These are phyloP conservation scores for Lobophora halterata DNA, from an alignment of 2,888 invertebrate species.

Conservation along the genomic window DNA sequence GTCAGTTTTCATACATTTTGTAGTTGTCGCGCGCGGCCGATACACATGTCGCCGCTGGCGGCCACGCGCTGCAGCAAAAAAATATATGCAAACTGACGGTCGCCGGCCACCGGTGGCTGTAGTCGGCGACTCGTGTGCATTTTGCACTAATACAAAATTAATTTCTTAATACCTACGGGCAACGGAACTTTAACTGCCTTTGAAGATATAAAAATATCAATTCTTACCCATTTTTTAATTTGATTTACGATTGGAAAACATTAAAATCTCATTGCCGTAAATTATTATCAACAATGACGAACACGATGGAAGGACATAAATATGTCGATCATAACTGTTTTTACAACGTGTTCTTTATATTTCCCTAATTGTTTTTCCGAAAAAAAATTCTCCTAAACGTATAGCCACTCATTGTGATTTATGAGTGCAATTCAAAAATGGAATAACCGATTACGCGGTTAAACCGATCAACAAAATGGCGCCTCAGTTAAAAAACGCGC, in stretches of 20 bases:
- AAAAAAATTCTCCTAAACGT: constrained; percentile 18
- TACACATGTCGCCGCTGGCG: too few relatives aligned
- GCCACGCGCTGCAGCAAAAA: too few relatives aligned
- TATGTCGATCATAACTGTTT: constrained; percentile 46
- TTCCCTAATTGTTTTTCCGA: constrained; percentile 14
- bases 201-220: constrained; percentile 34
- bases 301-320: constrained; percentile 49
- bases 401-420: constrained; percentile 34
- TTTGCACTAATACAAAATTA: not conserved
- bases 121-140: constrained; percentile 43
- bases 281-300: constrained; percentile 52
- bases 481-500: constrained; percentile 22
- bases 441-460: constrained; percentile 24
- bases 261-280: constrained; percentile 47
- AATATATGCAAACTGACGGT: too few relatives aligned
- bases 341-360: constrained; percentile 29
- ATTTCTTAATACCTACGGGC: constrained; percentile 27
- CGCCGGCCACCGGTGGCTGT: constrained; percentile 36
- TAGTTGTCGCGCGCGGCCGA: too few relatives aligned
- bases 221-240: constrained; percentile 39
- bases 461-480: constrained; percentile 28
- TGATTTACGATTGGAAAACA: constrained; percentile 47
- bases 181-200: too few relatives aligned
- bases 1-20: too few relatives aligned
- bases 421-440: constrained; percentile 33